A percentile compares a stretch with the other conserved stretches of the same genome.
These are phyloP conservation scores for Apoderus coryli DNA, from an alignment of 2,888 invertebrate genomes.

Conservation along the genomic window DNA sequence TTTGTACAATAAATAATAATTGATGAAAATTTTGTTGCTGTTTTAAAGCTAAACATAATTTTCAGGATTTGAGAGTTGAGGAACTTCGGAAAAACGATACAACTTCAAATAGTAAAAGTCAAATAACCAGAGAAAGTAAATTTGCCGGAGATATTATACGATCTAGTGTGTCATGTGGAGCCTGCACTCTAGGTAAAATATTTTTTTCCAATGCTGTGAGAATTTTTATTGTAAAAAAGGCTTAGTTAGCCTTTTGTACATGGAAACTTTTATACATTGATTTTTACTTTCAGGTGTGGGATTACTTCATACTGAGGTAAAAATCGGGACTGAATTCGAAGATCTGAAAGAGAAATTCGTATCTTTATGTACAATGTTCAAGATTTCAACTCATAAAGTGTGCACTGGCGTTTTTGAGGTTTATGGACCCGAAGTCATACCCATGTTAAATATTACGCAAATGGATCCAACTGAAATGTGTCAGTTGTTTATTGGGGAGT, in stretches of 20 bases:
- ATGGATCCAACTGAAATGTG: slow-evolving; percentile 71
- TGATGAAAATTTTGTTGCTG: too few relatives aligned
- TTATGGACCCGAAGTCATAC: slow-evolving; percentile 50
- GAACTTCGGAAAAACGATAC: slow-evolving; percentile 12
- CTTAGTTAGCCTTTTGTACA: too few relatives aligned
- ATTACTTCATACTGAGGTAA: slow-evolving; percentile 56
- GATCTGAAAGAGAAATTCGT: slow-evolving; percentile 69
- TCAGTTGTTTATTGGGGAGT: slow-evolving; percentile 78
- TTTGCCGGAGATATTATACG: slow-evolving; percentile 22
- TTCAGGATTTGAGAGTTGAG: slow-evolving; percentile 16
- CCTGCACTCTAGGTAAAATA: slow-evolving; percentile 21
- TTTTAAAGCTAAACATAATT: slow-evolving; percentile 4
- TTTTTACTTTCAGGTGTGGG: slow-evolving; percentile 45
- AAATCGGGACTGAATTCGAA: slow-evolving; percentile 59
- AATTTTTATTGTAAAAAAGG: too few relatives aligned
- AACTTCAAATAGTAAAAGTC: too few relatives aligned
- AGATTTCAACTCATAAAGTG: slow-evolving; percentile 71
- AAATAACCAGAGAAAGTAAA: too few relatives aligned
- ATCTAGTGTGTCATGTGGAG: slow-evolving; percentile 21
- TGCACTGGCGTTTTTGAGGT: slow-evolving; percentile 75
- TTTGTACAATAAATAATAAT: slow-evolving; percentile 10
- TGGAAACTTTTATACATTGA: too few relatives aligned
- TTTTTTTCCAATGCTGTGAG: too few relatives aligned
- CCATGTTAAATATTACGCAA: slow-evolving; percentile 23
- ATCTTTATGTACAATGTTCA: slow-evolving; percentile 68